Percentiles rank a stretch among this genome's conserved stretches.
phyloP scores from a whole-genome alignment of 1,140 invertebrate species.

The Scaptomyza graminum region DNA sequence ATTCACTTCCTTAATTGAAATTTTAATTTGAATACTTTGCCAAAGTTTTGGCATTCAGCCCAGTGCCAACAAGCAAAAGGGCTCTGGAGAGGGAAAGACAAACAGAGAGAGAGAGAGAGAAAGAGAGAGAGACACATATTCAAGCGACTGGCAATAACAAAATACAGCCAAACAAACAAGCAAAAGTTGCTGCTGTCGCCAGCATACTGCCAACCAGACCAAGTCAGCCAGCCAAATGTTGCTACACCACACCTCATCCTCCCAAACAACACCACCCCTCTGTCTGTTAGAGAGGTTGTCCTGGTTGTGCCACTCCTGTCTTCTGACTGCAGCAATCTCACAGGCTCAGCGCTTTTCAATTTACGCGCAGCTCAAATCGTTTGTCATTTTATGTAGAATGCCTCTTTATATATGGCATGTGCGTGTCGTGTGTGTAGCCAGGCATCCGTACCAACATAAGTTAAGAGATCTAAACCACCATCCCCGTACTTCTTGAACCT shows the following conservation, averaged over 20 bases:
- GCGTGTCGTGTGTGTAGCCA: slow-evolving; percentile 55
- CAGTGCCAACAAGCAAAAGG: slow-evolving; percentile 12
- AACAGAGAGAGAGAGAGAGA: slow-evolving; percentile 14
- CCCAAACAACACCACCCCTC: neutral
- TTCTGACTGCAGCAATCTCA: slow-evolving; percentile 46
- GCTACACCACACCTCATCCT: neutral
- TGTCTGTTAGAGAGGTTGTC: neutral
- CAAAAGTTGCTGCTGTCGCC: slow-evolving; percentile 57
- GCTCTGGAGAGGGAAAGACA: neutral
- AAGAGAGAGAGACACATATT: slow-evolving; percentile 6
- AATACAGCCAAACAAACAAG: slow-evolving; percentile 64
- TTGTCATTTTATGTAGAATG: slow-evolving; percentile 79
- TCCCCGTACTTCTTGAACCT: neutral
- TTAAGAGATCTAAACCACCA: slow-evolving; percentile 17
- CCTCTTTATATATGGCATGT: slow-evolving; percentile 79
- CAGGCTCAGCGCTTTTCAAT: slow-evolving; percentile 80
- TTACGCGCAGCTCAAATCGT: slow-evolving; percentile 78
- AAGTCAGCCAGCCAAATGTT: slow-evolving; percentile 28
- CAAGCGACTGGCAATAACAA: slow-evolving; percentile 71
- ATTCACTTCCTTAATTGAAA: slow-evolving; percentile 83
- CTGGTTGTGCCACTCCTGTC: slow-evolving; percentile 1
- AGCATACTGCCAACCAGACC: slow-evolving; percentile 21
- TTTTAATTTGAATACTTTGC: slow-evolving; percentile 83
- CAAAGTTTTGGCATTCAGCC: slow-evolving; percentile 79
- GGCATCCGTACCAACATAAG: slow-evolving; percentile 29